Base-by-base conservation (phyloP, 2,797 vertebrate species). In the Cyprinodon diabolis region DNA sequence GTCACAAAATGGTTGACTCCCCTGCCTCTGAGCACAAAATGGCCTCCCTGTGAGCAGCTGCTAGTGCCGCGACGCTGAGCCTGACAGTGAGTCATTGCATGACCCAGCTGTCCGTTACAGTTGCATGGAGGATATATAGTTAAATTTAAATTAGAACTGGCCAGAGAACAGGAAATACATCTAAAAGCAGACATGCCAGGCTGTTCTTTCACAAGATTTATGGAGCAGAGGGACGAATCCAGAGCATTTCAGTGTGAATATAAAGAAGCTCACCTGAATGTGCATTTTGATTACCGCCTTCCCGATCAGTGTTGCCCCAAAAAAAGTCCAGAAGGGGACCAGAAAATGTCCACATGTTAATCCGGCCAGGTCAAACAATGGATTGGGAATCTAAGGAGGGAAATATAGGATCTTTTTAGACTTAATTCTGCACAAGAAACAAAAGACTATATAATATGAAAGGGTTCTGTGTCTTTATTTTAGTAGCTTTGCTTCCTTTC, bases 291-390 rank as follows among this genome's bases (percentile, higher is more conserved):
- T 92, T 74, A 97, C 91, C 11, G 96, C 96, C 94, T 97, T 97
- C 68, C 96, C 96, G 72, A 96, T 94, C 40, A 97, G 85, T 1
- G 95, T 97, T 15, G 96, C 95, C 57, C 96, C 96, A 79, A 96
- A 97, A 91, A 96, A 97, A 12, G 96, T 97, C 96, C 96, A 97
- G 89, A 98, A 97, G 13, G 96, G 95, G 60, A 97, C 96, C 19
- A 96, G 92, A 77, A 97, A 98, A 84, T 97, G 96, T 70, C 96
- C 96, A 80, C 95, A 96, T 12, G 95, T 97, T 88, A 96, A 96
- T 84, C 96, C 96, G 47, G 96, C 96, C 87, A 97, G 91, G 92
- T 97, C 96, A 80, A 97, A 98, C 21, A 96, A 88, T 2, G 96
- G 96, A 81, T 97, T 96, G 71, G 96, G 96, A 91, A 97, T 97